Evolutionary conservation across 1,140 invertebrate species (phyloP).

Genomic region (Trachelipus rathkii): DNA sequence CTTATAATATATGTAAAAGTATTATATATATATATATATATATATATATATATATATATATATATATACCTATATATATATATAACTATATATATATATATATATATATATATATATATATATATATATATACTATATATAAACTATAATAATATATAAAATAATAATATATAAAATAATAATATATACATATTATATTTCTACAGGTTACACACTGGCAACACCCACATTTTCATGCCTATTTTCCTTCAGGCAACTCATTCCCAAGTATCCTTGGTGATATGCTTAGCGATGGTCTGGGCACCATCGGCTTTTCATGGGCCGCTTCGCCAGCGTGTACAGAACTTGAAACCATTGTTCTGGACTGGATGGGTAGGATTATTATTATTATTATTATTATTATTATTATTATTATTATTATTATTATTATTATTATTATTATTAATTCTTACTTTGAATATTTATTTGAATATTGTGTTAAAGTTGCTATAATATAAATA

Average conservation of each 20-base stretch:
- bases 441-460: too few species aligned
- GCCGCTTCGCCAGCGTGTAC: constrained; percentile 95
- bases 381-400: too few species aligned
- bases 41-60: constrained; percentile 1
- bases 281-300: constrained; percentile 91
- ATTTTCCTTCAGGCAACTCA: constrained; percentile 96
- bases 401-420: too few species aligned
- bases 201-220: constrained; percentile 92
- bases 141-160: neutral
- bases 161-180: too few species aligned
- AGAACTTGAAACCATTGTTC: constrained; percentile 91
- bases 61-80: constrained; percentile 2
- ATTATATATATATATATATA: neutral
- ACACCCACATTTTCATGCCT: constrained; percentile 97
- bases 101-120: constrained; percentile 19
- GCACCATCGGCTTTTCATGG: constrained; percentile 98
- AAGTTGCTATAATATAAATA: too few species aligned
- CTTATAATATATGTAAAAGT: too few species aligned
- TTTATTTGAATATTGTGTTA: neutral
- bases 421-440: too few species aligned
- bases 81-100: neutral
- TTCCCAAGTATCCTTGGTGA: constrained; percentile 97
- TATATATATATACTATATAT: neutral
- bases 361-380: constrained; percentile 92
- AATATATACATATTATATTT: constrained; percentile 37